Base-by-base conservation (phyloP, 2,113 vertebrate species). In the Aspiorhynchus laticeps region DNA sequence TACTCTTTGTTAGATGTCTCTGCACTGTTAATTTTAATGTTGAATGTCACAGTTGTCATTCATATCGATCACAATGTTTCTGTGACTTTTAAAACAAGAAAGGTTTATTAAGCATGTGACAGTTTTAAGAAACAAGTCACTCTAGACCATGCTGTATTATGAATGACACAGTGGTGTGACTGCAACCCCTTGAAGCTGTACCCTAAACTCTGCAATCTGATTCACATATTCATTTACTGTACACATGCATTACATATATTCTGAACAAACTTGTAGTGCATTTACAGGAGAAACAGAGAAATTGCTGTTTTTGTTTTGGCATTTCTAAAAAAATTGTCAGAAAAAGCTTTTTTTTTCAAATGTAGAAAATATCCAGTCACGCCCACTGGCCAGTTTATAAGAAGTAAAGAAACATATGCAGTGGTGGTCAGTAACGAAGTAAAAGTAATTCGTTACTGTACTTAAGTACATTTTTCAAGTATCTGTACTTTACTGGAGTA, bases 1-100 rank as follows among this genome's bases (percentile, higher is more conserved):
- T 11, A 14, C 74, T 65, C 15, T 51, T 77, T 78, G 46, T 76
- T 76, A 43, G 73, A 76, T 46, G 41, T 75, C 73, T 17, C 74
- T 28, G 43, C n/a, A 77, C n/a, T 77, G 24, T 76, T 6, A 10
- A 65, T 28, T 65, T 65, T 28, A 65, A 28, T 65, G 61, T 31
- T 15, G 12, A 67, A 31, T 67, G 63, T 67, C 12, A 67, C 4
- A 26, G 63, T 31, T 67, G 12, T 74, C 69, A 41, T 41, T 74
- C 69, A 38, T 74, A 24, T 74, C 14, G 2, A 26, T 9, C 33
- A 7, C 31, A 38, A 41, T 41, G n/a, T 67, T 67, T 28, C 5
- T 31, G 26, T 74, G 69, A 12, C 69, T 8, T 73, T 38, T 38
- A 38, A 24, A 36, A 8, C 31, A 73, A 73, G 69, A 73, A 71